Conservation (phyloP, 2,113 vertebrate genomes). For the Nothobranchius furzeri region DNA sequence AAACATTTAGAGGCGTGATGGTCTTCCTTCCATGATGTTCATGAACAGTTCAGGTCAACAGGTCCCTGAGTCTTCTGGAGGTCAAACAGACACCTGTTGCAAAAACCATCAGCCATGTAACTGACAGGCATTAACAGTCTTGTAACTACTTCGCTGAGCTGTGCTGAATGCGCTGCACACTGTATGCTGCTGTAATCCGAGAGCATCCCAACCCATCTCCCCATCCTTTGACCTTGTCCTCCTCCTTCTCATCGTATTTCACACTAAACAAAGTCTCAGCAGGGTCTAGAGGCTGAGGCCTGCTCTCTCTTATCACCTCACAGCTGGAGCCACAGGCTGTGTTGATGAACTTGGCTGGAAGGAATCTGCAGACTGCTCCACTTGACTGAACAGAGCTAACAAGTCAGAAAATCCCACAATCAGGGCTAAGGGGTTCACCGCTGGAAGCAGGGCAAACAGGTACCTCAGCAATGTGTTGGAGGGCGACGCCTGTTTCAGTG, state of each 20-base stretch:
- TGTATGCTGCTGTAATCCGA: constrained; percentile 21
- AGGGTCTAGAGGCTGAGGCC: constrained; percentile 47
- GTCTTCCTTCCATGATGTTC: constrained; percentile 28
- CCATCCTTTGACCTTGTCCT: constrained; percentile 23
- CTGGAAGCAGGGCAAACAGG: constrained; percentile 63
- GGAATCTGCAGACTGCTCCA: constrained; percentile 72
- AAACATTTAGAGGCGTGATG: constrained; percentile 9
- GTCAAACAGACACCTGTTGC: constrained; percentile 67
- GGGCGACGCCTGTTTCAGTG: constrained; percentile 36
- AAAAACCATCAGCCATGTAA: constrained; percentile 51
- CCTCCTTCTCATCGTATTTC: constrained; percentile 66
- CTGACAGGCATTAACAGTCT: constrained; percentile 75
- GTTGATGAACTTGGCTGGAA: constrained; percentile 73
- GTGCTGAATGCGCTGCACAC: constrained; percentile 65
- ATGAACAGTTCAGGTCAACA: too few relatives aligned
- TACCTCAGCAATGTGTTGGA: constrained; percentile 27
- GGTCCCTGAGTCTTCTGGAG: constrained; percentile 8
- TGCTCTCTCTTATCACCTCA: constrained; percentile 51
- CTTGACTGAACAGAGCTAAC: constrained; percentile 76
- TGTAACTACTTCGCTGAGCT: constrained; percentile 71
- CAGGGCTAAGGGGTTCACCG: constrained; percentile 65
- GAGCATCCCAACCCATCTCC: constrained; percentile 29
- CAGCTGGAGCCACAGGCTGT: constrained; percentile 50
- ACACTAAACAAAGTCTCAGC: constrained; percentile 67
- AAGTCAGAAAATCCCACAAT: constrained; percentile 75